phyloP scores from a whole-genome alignment of 2,888 invertebrate genomes.

The Drosophila atripex region DNA sequence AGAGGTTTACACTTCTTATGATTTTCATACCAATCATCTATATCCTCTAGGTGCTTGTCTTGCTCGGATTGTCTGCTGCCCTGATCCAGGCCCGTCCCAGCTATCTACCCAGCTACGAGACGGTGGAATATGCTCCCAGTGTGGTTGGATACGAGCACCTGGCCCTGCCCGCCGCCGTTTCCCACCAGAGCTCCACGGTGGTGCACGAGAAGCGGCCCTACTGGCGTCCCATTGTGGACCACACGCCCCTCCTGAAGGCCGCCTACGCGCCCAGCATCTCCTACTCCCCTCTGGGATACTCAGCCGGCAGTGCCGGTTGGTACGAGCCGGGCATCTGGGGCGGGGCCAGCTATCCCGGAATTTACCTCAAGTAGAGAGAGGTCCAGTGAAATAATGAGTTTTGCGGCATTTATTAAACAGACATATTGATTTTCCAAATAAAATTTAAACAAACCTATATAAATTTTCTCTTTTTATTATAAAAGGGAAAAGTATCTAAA shows the following conservation, averaged over 20 bases:
- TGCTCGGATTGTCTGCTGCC: constrained; percentile 33
- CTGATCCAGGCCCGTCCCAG: constrained; percentile 69
- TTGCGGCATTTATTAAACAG: not conserved
- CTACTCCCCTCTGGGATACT: constrained; percentile 57
- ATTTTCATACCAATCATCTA: not conserved
- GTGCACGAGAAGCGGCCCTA: constrained; percentile 83
- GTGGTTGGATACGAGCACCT: constrained; percentile 77
- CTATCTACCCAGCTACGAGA: constrained; percentile 71
- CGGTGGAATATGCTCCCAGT: constrained; percentile 76
- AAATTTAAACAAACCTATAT: not conserved
- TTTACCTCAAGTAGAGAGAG: constrained; percentile 58
- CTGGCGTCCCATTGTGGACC: constrained; percentile 75
- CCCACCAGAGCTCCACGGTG: constrained; percentile 82
- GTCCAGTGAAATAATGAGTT: not conserved
- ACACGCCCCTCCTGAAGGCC: constrained; percentile 67
- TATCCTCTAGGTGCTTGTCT: constrained; percentile 44
- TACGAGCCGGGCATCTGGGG: constrained; percentile 47
- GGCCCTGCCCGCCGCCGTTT: constrained; percentile 78
- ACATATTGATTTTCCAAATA: not conserved
- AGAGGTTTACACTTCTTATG: constrained; percentile 6
- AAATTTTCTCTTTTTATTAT: too few relatives aligned
- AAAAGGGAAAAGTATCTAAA: too few relatives aligned
- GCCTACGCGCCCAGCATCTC: constrained; percentile 54
- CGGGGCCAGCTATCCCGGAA: constrained; percentile 59
- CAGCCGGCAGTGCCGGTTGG: constrained; percentile 48